Evolutionary conservation across 2,797 vertebrate species (phyloP).

Genomic region (Eulemur mongoz): DNA sequence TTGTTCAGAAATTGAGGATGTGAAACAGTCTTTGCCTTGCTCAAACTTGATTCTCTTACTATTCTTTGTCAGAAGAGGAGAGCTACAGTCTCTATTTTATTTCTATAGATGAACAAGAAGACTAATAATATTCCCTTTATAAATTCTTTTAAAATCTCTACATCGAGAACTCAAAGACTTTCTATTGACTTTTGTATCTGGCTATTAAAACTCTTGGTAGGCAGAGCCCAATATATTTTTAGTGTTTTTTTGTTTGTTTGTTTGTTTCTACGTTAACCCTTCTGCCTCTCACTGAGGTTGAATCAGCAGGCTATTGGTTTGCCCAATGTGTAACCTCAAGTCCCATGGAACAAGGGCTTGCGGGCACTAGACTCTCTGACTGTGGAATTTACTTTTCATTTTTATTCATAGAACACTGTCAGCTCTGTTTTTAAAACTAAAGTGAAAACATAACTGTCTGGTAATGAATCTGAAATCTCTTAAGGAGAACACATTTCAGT

Average conservation of each 20-base stretch:
- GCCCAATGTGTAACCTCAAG: slow-evolving; percentile 76
- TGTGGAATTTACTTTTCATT: slow-evolving; percentile 85
- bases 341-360: slow-evolving; percentile 73
- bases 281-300: slow-evolving; percentile 73
- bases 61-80: background rate
- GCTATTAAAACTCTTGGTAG: slow-evolving; percentile 51
- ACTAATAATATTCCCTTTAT: slow-evolving; percentile 1
- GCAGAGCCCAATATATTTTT: slow-evolving; percentile 29
- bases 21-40: background rate
- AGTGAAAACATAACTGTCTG: slow-evolving; percentile 72
- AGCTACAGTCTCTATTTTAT: background rate
- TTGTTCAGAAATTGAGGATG: background rate
- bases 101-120: background rate
- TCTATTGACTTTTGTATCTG: slow-evolving; percentile 53
- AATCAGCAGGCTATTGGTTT: slow-evolving; percentile 79
- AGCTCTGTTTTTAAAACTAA: slow-evolving; percentile 65
- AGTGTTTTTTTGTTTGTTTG: background rate
- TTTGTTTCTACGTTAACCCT: slow-evolving; percentile 50
- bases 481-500: slow-evolving; percentile 60
- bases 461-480: slow-evolving; percentile 70
- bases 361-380: slow-evolving; percentile 81
- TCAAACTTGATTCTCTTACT: background rate
- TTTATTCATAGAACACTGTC: slow-evolving; percentile 77
- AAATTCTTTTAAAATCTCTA: background rate
- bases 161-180: slow-evolving; percentile 23